Percentiles rank a stretch among this genome's conserved stretches.
Evolutionary conservation across 2,888 invertebrate genomes (phyloP).

Genomic region (Caenorhabditis becei): DNA sequence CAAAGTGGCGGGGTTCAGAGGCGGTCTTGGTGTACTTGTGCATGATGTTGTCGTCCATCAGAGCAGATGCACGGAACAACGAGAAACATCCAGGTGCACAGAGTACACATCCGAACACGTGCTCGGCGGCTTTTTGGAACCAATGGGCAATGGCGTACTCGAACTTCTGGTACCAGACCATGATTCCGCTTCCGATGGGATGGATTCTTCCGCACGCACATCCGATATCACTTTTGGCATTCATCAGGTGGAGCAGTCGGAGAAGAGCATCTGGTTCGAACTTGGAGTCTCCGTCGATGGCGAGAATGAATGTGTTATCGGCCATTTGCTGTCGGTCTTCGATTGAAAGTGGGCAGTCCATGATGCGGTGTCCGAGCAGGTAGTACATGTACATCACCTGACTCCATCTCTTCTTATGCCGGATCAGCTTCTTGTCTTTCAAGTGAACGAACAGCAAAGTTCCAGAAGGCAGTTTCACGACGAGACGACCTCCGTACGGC

Average conservation of each 20-base stretch:
- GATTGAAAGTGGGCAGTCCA: slow-evolving; percentile 85
- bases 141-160: slow-evolving; percentile 95
- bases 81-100: slow-evolving; percentile 95
- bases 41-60: slow-evolving; percentile 94
- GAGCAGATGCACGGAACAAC: slow-evolving; percentile 88
- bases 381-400: slow-evolving; percentile 93
- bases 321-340: slow-evolving; percentile 84
- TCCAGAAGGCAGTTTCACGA: slow-evolving; percentile 90
- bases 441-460: slow-evolving; percentile 91
- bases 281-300: slow-evolving; percentile 92
- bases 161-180: slow-evolving; percentile 92
- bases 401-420: slow-evolving; percentile 94
- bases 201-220: slow-evolving; percentile 94
- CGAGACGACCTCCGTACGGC: slow-evolving; percentile 86
- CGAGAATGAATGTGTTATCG: slow-evolving; percentile 90
- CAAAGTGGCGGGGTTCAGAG: slow-evolving; percentile 89
- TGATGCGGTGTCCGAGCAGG: slow-evolving; percentile 89
- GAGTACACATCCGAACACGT: slow-evolving; percentile 91
- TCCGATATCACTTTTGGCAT: slow-evolving; percentile 88
- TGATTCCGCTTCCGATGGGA: slow-evolving; percentile 88
- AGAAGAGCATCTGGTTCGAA: slow-evolving; percentile 84
- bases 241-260: slow-evolving; percentile 89
- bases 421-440: slow-evolving; percentile 91
- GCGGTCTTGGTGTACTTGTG: slow-evolving; percentile 88
- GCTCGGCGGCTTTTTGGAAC: slow-evolving; percentile 94